Base-by-base conservation (phyloP, 2,797 vertebrate species). In the Premnoplex brunnescens region DNA sequence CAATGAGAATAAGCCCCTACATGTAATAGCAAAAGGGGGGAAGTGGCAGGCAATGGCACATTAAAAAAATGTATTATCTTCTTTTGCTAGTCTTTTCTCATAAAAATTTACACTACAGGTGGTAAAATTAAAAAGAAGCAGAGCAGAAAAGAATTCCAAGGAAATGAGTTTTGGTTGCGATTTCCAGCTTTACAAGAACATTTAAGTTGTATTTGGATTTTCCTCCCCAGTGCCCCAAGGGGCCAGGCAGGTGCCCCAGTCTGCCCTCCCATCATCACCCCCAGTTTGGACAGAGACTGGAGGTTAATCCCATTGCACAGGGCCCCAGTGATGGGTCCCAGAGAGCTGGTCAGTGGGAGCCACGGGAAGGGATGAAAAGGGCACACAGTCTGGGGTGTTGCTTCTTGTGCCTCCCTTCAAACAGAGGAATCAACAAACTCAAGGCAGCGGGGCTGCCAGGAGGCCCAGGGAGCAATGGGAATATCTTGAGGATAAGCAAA, bases 281-380 rank as follows among this genome's bases (percentile, higher is more conserved):
- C 3, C 18, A 30, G 0, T 51, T 12, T 54, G 56, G 41, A 10
- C 28, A 26, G 63, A 21, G 46, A 9, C 10, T 36, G 72, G 7
- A 28, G 30, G 15, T 21, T 24, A 82, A 17, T 4, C 10, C 28
- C 49, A 49, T 10, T 0, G 20, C 26, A 14, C 34, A 64, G 21
- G 22, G 2, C 8, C 26, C 43, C n/a, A 6, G 4, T 0, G 2
- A 9, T 7, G 27, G 34, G 15, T 48, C 21, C 5, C 0, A 1
- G 23, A 27, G n/a, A 36, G 16, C 9, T 30, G 58, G 8, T 32
- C 37, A 26, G 3, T 16, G 44, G 30, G 20, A 34, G 8, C 14
- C 49, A 4, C 1, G 41, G 66, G n/a, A 37, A 37, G 43, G 55
- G 63, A 24, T 37, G 55, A 16, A 44, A 20, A 21, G 22, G 36